phyloP scores from a whole-genome alignment of 2,113 vertebrate genomes.

The Oncorhynchus keta region DNA sequence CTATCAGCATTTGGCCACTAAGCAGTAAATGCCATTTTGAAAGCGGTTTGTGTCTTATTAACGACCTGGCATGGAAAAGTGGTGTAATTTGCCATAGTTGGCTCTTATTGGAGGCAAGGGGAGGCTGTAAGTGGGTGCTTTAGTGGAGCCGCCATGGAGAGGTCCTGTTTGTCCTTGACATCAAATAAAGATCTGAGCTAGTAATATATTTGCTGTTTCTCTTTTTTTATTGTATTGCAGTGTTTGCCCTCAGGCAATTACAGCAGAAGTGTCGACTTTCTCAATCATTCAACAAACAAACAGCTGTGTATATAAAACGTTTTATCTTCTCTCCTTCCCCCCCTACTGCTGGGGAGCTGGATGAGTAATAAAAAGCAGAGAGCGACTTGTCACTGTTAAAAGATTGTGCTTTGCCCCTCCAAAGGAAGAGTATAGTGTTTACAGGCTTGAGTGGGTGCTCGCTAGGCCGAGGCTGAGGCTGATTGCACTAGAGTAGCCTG shows the following conservation, averaged over 20 bases:
- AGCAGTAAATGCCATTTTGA: slow-evolving; percentile 64
- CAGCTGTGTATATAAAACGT: slow-evolving; percentile 55
- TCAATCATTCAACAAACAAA: slow-evolving; percentile 43
- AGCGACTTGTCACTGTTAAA: slow-evolving; percentile 71
- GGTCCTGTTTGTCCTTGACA: slow-evolving; percentile 74
- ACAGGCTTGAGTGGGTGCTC: slow-evolving; percentile 77
- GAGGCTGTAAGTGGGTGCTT: slow-evolving; percentile 60
- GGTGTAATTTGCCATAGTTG: slow-evolving; percentile 57
- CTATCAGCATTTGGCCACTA: slow-evolving; percentile 43
- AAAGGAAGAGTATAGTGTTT: slow-evolving; percentile 77
- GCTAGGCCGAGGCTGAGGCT: slow-evolving; percentile 74
- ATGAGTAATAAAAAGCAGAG: slow-evolving; percentile 71
- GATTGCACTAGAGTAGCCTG: slow-evolving; percentile 76
- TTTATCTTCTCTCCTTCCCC: slow-evolving; percentile 58
- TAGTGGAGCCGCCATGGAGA: slow-evolving; percentile 36
- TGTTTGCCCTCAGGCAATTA: slow-evolving; percentile 70
- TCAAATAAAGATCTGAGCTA: slow-evolving; percentile 68
- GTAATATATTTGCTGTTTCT: slow-evolving; percentile 70
- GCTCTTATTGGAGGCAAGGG: slow-evolving; percentile 53
- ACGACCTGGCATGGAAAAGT: slow-evolving; percentile 42
- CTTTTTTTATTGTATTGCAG: slow-evolving; percentile 69
- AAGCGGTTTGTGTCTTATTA: slow-evolving; percentile 64
- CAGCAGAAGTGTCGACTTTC: slow-evolving; percentile 61
- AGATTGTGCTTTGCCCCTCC: slow-evolving; percentile 73
- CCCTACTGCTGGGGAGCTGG: slow-evolving; percentile 54